Conservation (phyloP, 2,888 invertebrate species). For the Zygaena filipendulae region DNA sequence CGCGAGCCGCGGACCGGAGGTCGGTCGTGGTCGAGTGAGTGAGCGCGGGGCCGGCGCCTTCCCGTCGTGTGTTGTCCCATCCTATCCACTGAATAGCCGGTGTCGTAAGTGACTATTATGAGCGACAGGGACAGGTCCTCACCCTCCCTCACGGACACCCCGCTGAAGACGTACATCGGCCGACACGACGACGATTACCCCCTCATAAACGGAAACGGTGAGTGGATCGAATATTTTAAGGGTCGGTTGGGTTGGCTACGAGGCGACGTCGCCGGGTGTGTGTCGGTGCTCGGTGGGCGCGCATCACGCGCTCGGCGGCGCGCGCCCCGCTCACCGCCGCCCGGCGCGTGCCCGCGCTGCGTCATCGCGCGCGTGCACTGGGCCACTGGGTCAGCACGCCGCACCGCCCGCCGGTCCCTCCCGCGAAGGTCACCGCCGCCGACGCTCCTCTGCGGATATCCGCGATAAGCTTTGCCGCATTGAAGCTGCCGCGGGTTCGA, state of each 20-base stretch:
- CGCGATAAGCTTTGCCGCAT: conserved; percentile 47
- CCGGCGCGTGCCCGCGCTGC: conserved; percentile 16
- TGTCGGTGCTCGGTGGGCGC: conserved; percentile 17
- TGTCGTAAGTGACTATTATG: conserved; percentile 76
- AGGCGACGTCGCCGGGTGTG: conserved; percentile 17
- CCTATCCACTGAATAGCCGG: conserved; percentile 32
- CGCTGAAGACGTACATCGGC: conserved; percentile 86
- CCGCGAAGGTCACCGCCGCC: conserved; percentile 4
- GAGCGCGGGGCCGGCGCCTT: conserved; percentile 54
- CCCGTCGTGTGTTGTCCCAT: conserved; percentile 47
- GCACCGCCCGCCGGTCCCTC: conserved; percentile 10
- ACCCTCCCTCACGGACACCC: conserved; percentile 89
- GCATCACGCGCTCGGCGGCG: conserved; percentile 25
- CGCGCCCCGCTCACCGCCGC: conserved; percentile 18
- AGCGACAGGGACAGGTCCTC: conserved; percentile 91
- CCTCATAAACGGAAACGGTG: conserved; percentile 80
- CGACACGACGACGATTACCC: conserved; percentile 85
- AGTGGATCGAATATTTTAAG: conserved; percentile 29
- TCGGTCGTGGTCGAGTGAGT: conserved; percentile 53
- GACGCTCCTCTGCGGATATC: conserved; percentile 19
- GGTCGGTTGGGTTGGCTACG: conserved; percentile 20
- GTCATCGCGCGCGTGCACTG: conserved; percentile 17
- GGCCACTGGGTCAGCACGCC: conserved; percentile 23
- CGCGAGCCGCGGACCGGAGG: conserved; percentile 67
- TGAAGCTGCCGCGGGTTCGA: conserved; percentile 44